These are phyloP conservation scores for Haemorhous mexicanus DNA, from an alignment of 2,113 vertebrate genomes.

Conservation along the genomic window DNA sequence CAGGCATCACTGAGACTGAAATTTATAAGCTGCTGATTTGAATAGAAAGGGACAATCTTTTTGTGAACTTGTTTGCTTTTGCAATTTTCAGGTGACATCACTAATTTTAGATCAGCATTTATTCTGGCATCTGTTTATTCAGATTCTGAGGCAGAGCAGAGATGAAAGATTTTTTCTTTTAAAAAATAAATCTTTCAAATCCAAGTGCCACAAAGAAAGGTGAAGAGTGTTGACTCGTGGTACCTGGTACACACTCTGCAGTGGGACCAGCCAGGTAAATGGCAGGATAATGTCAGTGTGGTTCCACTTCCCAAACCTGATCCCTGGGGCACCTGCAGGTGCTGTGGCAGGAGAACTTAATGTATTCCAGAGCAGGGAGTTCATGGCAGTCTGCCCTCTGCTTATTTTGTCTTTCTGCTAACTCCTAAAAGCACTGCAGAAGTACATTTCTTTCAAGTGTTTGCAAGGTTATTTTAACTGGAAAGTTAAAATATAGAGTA, in stretches of 20 bases:
- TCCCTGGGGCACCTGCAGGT: background rate
- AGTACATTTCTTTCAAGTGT: background rate
- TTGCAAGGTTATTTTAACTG: background rate
- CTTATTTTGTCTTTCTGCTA: background rate
- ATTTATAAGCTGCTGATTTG: background rate
- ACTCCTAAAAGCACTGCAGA: background rate
- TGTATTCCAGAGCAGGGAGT: background rate
- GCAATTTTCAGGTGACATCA: accelerated
- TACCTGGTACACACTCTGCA: background rate
- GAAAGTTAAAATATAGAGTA: background rate
- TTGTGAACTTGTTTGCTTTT: background rate
- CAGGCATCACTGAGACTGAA: background rate
- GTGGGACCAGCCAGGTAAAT: background rate
- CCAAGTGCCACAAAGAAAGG: background rate
- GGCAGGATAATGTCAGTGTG: no score
- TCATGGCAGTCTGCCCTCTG: background rate
- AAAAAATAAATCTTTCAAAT: background rate
- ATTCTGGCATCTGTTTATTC: background rate
- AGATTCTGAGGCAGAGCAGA: background rate
- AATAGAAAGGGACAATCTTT: background rate
- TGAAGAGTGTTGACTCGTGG: accelerated
- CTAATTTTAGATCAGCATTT: background rate
- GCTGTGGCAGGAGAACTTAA: background rate
- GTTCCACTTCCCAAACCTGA: background rate
- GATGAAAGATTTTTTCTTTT: background rate